Evolutionary conservation across 2,113 vertebrate species (phyloP).

Genomic region (Cichladusa arquata): DNA sequence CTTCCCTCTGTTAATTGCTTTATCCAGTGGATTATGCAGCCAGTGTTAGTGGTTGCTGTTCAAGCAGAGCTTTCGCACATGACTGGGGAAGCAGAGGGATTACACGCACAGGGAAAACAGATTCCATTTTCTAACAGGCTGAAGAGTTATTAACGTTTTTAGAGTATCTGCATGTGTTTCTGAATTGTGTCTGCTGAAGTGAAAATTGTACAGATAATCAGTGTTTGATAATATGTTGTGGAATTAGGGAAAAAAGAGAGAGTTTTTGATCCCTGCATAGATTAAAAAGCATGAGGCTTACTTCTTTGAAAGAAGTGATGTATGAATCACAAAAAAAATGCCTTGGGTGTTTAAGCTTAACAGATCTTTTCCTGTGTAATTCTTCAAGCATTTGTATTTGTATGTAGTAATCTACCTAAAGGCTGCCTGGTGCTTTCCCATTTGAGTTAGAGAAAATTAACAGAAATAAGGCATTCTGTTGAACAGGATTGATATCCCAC

Average conservation of each 20-base stretch:
- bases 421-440: neutral
- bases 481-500: neutral
- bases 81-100: neutral
- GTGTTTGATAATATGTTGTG: neutral
- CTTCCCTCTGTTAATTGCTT: conserved; percentile 1
- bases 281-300: neutral
- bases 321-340: neutral
- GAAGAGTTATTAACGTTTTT: neutral
- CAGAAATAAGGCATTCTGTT: neutral
- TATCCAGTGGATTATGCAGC: neutral
- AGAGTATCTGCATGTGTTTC: neutral
- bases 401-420: neutral
- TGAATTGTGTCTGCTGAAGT: neutral
- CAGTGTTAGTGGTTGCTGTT: neutral
- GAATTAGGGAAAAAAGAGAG: neutral
- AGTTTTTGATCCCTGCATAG: neutral
- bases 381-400: neutral
- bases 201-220: neutral
- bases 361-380: neutral
- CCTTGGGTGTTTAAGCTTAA: neutral
- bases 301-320: neutral
- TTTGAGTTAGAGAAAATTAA: neutral
- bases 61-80: neutral
- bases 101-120: rapidly evolving
- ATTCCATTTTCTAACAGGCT: neutral